A percentile compares a stretch with the other conserved stretches of the same genome.
These are phyloP conservation scores for Pseudopodoces humilis DNA, from an alignment of 2,113 vertebrate genomes.

Conservation along the genomic window DNA sequence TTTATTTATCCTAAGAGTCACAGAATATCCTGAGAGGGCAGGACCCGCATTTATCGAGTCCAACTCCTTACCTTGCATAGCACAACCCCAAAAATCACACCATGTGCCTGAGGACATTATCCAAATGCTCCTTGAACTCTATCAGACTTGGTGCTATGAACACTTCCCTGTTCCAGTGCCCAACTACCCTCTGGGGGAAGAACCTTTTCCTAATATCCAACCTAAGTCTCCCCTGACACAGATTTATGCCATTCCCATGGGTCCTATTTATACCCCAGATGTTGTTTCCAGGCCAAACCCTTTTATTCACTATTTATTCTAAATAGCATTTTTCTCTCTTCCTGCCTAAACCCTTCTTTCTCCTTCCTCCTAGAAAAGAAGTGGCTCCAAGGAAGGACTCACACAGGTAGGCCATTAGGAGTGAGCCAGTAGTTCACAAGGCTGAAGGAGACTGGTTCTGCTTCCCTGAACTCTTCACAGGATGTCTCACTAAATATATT, in stretches of 20 bases:
- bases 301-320: not conserved
- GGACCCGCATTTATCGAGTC: rapidly evolving
- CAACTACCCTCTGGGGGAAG: not conserved
- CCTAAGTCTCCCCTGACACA: not conserved
- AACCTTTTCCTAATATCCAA: not conserved
- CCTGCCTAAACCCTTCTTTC: not conserved
- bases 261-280: not conserved
- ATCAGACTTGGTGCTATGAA: not conserved
- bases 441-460: constrained; percentile 1
- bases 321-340: not conserved
- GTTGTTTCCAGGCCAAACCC: not conserved
- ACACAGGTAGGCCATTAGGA: not conserved
- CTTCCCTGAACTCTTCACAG: constrained; percentile 19
- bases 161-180: not conserved
- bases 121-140: not conserved
- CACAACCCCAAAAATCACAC: not conserved
- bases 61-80: not conserved
- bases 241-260: not conserved
- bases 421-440: not conserved
- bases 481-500: constrained; percentile 36
- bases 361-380: not conserved
- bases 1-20: not conserved
- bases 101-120: not conserved
- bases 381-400: not conserved
- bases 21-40: not conserved